Evolutionary conservation across 1,140 invertebrate species (phyloP).

Genomic region (Mercenaria mercenaria): DNA sequence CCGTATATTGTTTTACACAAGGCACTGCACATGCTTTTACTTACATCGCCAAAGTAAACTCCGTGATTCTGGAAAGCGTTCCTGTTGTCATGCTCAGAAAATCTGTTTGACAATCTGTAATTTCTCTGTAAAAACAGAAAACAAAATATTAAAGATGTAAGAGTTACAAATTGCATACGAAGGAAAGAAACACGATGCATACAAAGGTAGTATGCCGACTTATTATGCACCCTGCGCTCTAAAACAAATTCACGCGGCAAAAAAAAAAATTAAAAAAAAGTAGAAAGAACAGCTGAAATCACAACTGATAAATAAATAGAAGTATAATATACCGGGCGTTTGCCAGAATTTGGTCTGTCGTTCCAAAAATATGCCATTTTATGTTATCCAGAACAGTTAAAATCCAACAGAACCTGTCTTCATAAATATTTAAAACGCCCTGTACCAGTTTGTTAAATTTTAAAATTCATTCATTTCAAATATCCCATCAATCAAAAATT

Average conservation of each 20-base stretch:
- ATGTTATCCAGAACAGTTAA: background rate
- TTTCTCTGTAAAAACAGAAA: conserved; percentile 75
- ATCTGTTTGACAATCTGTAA: conserved; percentile 77
- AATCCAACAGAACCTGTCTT: too few species aligned
- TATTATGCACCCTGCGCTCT: background rate
- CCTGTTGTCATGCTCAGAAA: conserved; percentile 83
- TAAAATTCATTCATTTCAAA: background rate
- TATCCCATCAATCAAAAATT: background rate
- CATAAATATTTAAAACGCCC: too few species aligned
- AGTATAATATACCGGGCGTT: conserved; percentile 64
- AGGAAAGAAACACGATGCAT: background rate
- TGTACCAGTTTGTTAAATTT: background rate
- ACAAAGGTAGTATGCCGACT: background rate
- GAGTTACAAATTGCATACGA: background rate
- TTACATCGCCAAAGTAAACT: conserved; percentile 83
- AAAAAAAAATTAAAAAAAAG: too few species aligned
- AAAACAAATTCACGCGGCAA: too few species aligned
- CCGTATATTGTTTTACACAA: too few species aligned
- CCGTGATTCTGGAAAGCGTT: conserved; percentile 81
- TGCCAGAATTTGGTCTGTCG: conserved; percentile 50
- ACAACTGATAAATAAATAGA: too few species aligned
- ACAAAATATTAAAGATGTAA: background rate
- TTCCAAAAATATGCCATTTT: conserved; percentile 65
- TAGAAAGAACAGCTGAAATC: too few species aligned
- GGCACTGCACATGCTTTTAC: too few species aligned